These are phyloP conservation scores for Paraplagusia blochii DNA, from an alignment of 2,113 vertebrate genomes.

Conservation along the genomic window DNA sequence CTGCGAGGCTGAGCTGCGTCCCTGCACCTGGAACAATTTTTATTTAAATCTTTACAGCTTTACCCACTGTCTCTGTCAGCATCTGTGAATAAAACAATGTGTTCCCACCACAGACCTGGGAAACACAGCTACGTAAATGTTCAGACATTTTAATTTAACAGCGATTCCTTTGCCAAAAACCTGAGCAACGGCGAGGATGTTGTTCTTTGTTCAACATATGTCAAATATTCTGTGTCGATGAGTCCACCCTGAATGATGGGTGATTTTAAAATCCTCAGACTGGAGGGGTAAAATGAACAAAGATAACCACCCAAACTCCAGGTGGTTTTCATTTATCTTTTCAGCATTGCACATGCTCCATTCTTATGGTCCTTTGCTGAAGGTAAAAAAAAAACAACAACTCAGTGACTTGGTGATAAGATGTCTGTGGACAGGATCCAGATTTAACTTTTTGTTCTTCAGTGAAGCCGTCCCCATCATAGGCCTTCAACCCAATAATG, in stretches of 20 bases:
- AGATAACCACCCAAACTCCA: conserved; percentile 49
- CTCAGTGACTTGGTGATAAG: too few species aligned
- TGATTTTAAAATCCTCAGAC: conserved; percentile 12
- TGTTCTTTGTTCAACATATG: conserved; percentile 36
- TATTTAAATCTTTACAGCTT: conserved; percentile 30
- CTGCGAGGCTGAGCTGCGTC: conserved; percentile 29
- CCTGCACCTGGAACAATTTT: conserved; percentile 54
- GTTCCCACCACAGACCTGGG: background rate
- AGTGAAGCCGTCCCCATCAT: too few species aligned
- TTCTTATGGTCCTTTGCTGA: conserved; percentile 34
- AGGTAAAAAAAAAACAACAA: background rate
- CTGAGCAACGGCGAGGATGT: conserved; percentile 41
- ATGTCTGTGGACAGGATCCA: too few species aligned
- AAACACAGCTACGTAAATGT: background rate
- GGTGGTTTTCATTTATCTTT: conserved; percentile 57
- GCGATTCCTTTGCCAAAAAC: conserved; percentile 7
- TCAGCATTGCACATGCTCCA: conserved; percentile 31
- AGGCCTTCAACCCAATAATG: too few species aligned
- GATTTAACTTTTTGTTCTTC: too few species aligned
- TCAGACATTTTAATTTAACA: background rate
- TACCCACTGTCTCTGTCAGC: conserved; percentile 1
- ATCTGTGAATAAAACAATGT: background rate
- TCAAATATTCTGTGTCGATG: conserved; percentile 29
- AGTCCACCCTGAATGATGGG: conserved; percentile 27
- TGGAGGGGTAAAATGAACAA: conserved; percentile 27